phyloP scores from a whole-genome alignment of 2,888 invertebrate genomes.

The Macrophya annulata region DNA sequence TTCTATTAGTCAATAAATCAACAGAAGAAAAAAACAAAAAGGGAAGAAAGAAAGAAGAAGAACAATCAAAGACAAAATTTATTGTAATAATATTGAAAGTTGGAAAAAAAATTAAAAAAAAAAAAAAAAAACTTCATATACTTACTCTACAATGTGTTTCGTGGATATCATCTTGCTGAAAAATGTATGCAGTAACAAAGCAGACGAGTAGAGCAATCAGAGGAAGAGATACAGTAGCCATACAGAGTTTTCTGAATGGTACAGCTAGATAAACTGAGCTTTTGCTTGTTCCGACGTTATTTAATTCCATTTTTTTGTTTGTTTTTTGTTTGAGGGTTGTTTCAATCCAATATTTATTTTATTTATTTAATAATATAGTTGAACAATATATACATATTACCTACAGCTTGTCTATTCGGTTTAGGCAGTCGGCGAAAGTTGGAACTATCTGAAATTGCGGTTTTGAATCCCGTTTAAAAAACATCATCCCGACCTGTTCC shows the following conservation, averaged over 20 bases:
- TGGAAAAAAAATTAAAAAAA: neutral
- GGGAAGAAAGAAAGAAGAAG: conserved; percentile 8
- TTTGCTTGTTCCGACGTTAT: conserved; percentile 73
- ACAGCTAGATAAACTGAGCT: conserved; percentile 85
- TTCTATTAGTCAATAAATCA: neutral
- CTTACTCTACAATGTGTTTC: conserved; percentile 97
- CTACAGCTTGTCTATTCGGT: too few species aligned
- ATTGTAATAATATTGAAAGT: neutral
- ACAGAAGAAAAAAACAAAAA: neutral
- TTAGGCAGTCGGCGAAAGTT: too few species aligned
- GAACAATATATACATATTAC: neutral
- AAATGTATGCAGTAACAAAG: conserved; percentile 93
- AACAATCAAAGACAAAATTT: neutral
- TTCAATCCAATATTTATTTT: conserved; percentile 18
- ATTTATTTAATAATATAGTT: neutral
- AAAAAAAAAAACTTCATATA: conserved; percentile 63
- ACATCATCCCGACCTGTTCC: too few species aligned
- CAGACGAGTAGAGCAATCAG: conserved; percentile 92
- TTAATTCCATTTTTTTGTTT: conserved; percentile 74
- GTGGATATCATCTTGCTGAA: conserved; percentile 96
- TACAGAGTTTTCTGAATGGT: conserved; percentile 90
- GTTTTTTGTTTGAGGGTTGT: neutral
- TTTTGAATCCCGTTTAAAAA: too few species aligned
- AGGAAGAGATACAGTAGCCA: conserved; percentile 92
- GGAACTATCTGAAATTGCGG: too few species aligned